phyloP scores from a whole-genome alignment of 2,797 vertebrate genomes.

The Brachyrhaphis roseni region DNA sequence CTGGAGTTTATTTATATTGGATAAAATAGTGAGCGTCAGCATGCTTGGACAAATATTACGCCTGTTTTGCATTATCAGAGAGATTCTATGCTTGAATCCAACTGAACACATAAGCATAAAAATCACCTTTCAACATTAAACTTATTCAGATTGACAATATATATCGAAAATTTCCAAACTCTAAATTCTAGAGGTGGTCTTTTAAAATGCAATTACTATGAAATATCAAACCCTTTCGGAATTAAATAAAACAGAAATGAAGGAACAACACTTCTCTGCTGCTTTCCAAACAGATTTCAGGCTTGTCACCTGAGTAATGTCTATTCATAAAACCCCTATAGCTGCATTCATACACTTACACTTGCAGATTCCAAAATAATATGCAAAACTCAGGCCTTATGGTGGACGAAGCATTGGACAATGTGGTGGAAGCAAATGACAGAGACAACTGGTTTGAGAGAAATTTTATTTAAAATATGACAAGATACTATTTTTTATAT shows the following conservation, averaged over 20 bases:
- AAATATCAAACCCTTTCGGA: neutral
- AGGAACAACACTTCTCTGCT: neutral
- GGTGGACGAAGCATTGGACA: neutral
- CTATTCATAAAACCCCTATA: neutral
- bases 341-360: neutral
- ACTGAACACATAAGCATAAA: neutral
- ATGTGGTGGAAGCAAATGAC: neutral
- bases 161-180: neutral
- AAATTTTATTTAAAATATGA: neutral
- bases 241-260: neutral
- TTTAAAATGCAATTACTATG: neutral
- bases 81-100: neutral
- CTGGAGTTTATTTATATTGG: conserved; percentile 1
- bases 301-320: neutral
- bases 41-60: neutral
- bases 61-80: neutral
- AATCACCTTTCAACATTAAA: neutral
- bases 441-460: neutral
- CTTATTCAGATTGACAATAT: neutral
- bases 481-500: neutral
- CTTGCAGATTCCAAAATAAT: neutral
- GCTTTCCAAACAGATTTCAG: neutral
- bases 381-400: neutral
- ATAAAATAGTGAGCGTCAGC: neutral
- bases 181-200: neutral